phyloP scores from a whole-genome alignment of 2,797 vertebrate genomes.

The Fistularia commersonii region DNA sequence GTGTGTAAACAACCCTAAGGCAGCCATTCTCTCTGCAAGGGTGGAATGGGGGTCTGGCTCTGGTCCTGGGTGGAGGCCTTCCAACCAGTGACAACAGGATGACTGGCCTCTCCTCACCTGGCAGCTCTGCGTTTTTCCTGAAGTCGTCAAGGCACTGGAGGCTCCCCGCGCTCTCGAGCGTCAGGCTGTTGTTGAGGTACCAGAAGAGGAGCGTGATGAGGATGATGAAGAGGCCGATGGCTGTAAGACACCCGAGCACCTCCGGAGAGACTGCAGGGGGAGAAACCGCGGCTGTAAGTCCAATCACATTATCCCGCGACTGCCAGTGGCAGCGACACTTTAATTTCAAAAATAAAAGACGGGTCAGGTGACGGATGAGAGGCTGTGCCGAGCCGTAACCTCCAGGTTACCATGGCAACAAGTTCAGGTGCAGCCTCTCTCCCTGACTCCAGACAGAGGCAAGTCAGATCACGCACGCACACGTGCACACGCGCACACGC shows the following conservation, averaged over 20 bases:
- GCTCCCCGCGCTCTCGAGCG: slow-evolving; percentile 85
- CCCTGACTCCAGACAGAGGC: slow-evolving; percentile 11
- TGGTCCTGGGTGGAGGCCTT: not conserved
- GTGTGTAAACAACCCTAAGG: no score
- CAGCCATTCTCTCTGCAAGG: no score
- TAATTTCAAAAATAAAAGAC: slow-evolving; percentile 5
- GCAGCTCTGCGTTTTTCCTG: slow-evolving; percentile 78
- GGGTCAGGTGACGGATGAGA: slow-evolving; percentile 1
- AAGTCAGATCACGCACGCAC: slow-evolving; percentile 15
- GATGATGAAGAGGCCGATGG: slow-evolving; percentile 89
- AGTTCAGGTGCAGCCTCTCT: slow-evolving; percentile 27
- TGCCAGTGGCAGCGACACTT: not conserved
- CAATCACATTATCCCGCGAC: no score
- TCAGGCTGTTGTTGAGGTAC: slow-evolving; percentile 96
- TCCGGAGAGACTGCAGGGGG: slow-evolving; percentile 98
- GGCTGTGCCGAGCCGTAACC: slow-evolving; percentile 10
- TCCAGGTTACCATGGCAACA: slow-evolving; percentile 52
- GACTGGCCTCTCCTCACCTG: slow-evolving; percentile 68
- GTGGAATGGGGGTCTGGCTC: no score
- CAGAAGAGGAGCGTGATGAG: slow-evolving; percentile 93
- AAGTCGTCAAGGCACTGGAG: slow-evolving; percentile 89
- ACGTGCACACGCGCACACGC: not conserved
- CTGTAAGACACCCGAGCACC: slow-evolving; percentile 92
- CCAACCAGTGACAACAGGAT: not conserved
- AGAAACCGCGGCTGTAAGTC: no score